These are phyloP conservation scores for Bothrops jararaca DNA, from an alignment of 2,113 vertebrate species.

Conservation along the genomic window DNA sequence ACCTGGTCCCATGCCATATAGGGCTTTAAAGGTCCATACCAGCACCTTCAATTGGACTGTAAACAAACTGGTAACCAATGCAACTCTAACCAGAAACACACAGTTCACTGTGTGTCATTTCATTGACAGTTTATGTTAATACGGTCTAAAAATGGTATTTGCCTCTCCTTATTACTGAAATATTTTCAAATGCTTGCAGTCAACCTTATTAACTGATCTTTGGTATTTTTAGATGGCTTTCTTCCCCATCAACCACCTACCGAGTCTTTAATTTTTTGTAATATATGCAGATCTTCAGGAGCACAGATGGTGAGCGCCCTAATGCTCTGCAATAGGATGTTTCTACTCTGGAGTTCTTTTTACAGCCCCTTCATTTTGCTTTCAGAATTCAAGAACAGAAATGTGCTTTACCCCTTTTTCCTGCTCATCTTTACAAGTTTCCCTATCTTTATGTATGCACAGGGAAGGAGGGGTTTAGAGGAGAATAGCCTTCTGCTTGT, in stretches of 20 bases:
- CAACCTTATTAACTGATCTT: background rate
- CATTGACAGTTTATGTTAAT: background rate
- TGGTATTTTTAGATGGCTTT: background rate
- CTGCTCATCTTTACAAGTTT: no score
- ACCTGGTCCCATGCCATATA: background rate
- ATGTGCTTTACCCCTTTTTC: background rate
- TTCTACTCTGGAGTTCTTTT: background rate
- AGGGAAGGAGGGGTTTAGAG: background rate
- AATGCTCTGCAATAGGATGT: background rate
- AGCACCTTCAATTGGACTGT: background rate
- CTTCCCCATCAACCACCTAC: background rate
- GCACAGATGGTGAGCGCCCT: background rate
- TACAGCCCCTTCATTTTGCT: background rate
- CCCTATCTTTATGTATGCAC: no score
- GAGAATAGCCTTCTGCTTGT: constrained; percentile 36
- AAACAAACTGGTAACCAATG: background rate
- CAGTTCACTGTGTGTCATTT: background rate
- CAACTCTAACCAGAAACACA: background rate
- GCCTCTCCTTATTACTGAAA: background rate
- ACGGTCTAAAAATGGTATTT: background rate
- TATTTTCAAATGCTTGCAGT: background rate
- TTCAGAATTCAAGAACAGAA: background rate
- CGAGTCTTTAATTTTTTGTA: background rate
- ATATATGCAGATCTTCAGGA: background rate
- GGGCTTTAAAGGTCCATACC: background rate